Conservation (phyloP, 2,113 vertebrate genomes). For the Saiga tatarica region DNA sequence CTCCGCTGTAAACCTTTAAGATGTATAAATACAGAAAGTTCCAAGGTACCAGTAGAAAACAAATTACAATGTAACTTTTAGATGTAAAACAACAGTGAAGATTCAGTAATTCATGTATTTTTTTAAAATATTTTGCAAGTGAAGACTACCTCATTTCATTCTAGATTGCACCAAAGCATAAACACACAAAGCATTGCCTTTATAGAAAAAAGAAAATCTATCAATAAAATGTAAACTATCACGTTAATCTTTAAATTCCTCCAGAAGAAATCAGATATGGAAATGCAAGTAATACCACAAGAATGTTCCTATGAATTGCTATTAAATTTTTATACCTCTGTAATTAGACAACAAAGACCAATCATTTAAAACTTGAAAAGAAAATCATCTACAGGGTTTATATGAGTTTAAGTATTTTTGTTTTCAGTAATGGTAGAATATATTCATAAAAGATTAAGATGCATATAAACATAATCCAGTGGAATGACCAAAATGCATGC, state of each 20-base stretch:
- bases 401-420: background rate
- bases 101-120: background rate
- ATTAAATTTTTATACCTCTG: conserved; percentile 34
- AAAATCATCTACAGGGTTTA: conserved; percentile 16
- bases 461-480: background rate
- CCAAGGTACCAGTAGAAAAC: background rate
- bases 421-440: background rate
- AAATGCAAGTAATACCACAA: background rate
- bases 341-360: conserved; percentile 44
- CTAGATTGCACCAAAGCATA: background rate
- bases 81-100: background rate
- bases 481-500: background rate
- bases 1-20: background rate
- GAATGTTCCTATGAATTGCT: background rate
- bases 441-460: background rate
- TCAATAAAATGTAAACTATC: conserved; percentile 43
- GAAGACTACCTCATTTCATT: conserved; percentile 5
- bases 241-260: conserved; percentile 30
- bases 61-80: conserved; percentile 36
- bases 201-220: background rate
- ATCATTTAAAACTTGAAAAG: conserved; percentile 37
- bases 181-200: background rate
- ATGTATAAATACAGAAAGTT: background rate
- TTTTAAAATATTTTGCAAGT: background rate
- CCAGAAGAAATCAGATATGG: background rate